These are phyloP conservation scores for Phragmatobia fuliginosa DNA, from an alignment of 2,888 invertebrate species.

Conservation along the genomic window DNA sequence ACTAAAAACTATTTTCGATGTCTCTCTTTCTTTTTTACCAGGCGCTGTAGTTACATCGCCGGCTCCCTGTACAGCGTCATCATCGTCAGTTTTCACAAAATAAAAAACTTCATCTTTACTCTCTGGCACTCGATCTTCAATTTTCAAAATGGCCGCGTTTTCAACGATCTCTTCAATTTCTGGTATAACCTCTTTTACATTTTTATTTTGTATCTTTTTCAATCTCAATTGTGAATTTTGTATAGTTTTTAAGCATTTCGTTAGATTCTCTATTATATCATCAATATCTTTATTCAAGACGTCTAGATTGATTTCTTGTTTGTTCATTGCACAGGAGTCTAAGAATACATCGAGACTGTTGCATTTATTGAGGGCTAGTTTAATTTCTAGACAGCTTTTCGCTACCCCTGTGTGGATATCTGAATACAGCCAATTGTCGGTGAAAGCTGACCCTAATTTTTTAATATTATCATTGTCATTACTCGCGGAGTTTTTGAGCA, in stretches of 20 bases:
- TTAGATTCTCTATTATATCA: conserved; percentile 71
- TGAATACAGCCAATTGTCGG: conserved; percentile 76
- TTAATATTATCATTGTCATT: conserved; percentile 58
- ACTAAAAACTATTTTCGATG: conserved; percentile 72
- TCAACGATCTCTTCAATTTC: conserved; percentile 55
- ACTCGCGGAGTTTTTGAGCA: conserved; percentile 74
- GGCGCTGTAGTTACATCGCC: conserved; percentile 74
- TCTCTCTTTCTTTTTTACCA: conserved; percentile 74
- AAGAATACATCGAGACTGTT: conserved; percentile 76
- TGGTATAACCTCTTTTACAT: conserved; percentile 44
- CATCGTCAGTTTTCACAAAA: conserved; percentile 78
- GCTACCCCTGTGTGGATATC: conserved; percentile 79
- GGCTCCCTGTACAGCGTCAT: conserved; percentile 55
- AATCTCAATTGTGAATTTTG: conserved; percentile 75
- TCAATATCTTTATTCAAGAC: conserved; percentile 76
- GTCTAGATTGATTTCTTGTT: conserved; percentile 70
- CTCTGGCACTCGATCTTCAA: conserved; percentile 73
- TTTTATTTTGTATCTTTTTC: conserved; percentile 72
- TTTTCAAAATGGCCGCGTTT: conserved; percentile 61
- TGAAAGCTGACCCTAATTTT: conserved; percentile 66
- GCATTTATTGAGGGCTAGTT: conserved; percentile 72
- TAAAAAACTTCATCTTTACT: conserved; percentile 82
- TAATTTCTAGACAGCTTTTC: conserved; percentile 72
- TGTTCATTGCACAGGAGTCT: conserved; percentile 76
- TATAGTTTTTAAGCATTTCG: conserved; percentile 69